Base-by-base conservation (phyloP, 2,797 vertebrate genomes). In the Microcaecilia unicolor region DNA sequence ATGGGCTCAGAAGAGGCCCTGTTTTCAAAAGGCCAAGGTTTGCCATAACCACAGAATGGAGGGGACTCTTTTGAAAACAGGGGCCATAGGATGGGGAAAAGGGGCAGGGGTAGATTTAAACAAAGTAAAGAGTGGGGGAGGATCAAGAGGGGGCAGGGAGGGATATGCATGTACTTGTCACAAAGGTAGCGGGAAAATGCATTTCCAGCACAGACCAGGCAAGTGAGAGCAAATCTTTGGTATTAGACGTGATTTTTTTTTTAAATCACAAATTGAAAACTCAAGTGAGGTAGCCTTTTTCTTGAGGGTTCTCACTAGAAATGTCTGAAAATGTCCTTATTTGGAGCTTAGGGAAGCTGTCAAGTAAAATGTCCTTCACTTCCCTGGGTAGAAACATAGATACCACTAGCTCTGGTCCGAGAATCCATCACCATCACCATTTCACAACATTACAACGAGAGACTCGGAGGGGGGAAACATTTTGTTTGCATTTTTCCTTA, bases 201-300 rank as follows among this genome's bases (percentile, higher is more conserved):
- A 1, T 34, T 28, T 68, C 80, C 87, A 78, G 77, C 79, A 87
- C 83, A 85, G 87, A 90, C 86, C 82, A 76, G 87, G 83, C 88
- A 87, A 86, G 91, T 41, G 78, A 80, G 81, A 80, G 83, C 85
- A 68, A 87, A 91, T 97, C 93, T 98, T 98, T 98, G 93, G 93
- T 96, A 97, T 98, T 86, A 84, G 86, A 84, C 81, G 92, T 88
- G 89, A 93, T 94, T 91, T 87, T 76, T 89, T n/a, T n/a, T 77
- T 85, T 87, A 91, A 91, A 91, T 90, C 91, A 93, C 91, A 86
- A 81, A 76, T 89, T 86, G 72, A 78, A 74, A 69, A 61, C 65
- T 76, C 70, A 78, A 90, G 87, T 97, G 91, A 97, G 94, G 91
- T 95, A 97, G 92, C 90, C 92, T 93, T 89, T 83, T 83, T 89